A percentile compares a stretch with the other conserved stretches of the same genome.
phyloP scores from a whole-genome alignment of 2,888 invertebrate genomes.

The Chamaedrilus cognettii region DNA sequence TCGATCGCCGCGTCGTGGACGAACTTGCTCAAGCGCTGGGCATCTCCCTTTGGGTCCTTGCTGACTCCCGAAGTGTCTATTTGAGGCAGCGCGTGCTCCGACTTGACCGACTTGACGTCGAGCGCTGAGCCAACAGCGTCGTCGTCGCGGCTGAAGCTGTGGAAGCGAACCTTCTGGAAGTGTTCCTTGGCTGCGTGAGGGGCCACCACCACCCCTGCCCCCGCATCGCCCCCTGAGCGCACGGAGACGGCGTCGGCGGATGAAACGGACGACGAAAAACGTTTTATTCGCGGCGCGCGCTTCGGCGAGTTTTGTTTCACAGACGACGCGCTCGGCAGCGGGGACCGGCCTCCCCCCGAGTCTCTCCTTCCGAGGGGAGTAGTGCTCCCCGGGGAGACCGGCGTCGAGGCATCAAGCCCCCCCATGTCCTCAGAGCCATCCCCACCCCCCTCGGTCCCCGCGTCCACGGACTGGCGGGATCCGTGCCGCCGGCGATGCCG shows the following conservation, averaged over 20 bases:
- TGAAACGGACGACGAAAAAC: background rate
- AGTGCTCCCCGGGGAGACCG: background rate
- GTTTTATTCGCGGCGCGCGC: constrained; percentile 1
- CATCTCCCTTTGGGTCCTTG: background rate
- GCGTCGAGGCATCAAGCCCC: background rate
- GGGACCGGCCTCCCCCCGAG: background rate
- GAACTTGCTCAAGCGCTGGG: background rate
- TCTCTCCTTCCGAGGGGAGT: background rate
- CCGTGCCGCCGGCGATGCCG: background rate
- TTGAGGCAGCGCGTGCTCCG: no score
- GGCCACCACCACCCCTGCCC: constrained; percentile 1
- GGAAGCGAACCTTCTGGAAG: background rate
- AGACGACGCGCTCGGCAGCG: constrained; percentile 7
- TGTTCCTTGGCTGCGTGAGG: background rate
- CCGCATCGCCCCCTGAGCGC: background rate
- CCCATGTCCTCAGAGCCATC: background rate
- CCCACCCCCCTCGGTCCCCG: background rate
- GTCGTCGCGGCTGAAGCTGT: background rate
- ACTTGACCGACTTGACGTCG: background rate
- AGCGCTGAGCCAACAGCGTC: background rate
- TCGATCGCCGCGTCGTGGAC: background rate
- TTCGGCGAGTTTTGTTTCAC: constrained; percentile 13
- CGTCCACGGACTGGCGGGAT: constrained; percentile 4
- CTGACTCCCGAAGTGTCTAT: background rate
- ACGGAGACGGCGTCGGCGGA: constrained; percentile 19